Evolutionary conservation across 2,113 vertebrate species (phyloP).

Genomic region (Sturnus vulgaris): DNA sequence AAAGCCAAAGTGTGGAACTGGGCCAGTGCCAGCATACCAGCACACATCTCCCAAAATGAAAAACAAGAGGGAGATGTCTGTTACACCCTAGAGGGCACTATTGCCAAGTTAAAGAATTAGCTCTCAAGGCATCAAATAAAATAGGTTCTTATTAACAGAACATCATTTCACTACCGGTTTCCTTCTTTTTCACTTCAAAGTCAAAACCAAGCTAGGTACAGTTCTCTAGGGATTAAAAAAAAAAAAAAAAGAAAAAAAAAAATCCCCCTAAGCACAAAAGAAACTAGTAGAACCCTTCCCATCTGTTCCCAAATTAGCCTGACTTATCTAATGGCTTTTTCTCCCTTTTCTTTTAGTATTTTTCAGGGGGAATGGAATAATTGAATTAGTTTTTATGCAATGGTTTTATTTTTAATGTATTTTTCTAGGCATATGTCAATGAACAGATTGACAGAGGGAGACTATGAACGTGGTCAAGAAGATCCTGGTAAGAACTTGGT

Average conservation of each 20-base stretch:
- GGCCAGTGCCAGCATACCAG: neutral
- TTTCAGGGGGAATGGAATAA: neutral
- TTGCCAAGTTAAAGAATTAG: neutral
- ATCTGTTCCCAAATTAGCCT: neutral
- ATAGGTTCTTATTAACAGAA: neutral
- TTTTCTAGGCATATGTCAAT: neutral
- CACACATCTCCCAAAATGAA: neutral
- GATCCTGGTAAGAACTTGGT: neutral
- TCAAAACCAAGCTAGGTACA: neutral
- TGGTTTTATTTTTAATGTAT: neutral
- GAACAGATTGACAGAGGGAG: neutral
- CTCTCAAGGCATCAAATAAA: neutral
- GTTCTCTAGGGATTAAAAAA: neutral
- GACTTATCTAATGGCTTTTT: neutral
- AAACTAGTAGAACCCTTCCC: neutral
- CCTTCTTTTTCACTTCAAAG: neutral
- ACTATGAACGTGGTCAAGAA: neutral
- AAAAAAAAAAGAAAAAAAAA: neutral
- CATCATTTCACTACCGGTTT: neutral
- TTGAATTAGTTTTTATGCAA: neutral
- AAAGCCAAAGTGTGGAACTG: neutral
- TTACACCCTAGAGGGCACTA: conserved; percentile 54
- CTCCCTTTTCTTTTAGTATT: neutral
- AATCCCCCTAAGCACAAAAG: neutral
- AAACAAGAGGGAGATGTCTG: neutral